phyloP scores from a whole-genome alignment of 2,113 vertebrate species.

The Electrona antarctica region DNA sequence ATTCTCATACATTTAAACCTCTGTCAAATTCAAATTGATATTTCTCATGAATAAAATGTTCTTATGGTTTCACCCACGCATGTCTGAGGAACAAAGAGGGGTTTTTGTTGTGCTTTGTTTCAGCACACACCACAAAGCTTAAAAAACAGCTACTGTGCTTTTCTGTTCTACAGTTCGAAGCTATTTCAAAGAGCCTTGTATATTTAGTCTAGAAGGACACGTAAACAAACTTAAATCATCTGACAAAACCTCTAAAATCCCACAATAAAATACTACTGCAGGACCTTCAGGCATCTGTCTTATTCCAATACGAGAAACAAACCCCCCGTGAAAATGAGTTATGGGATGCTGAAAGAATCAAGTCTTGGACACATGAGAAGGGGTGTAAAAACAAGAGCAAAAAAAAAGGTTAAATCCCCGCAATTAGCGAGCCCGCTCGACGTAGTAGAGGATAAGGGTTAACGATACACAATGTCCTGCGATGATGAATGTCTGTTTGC shows the following conservation, averaged over 20 bases:
- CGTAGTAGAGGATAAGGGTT: slow-evolving; percentile 58
- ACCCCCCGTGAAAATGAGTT: slow-evolving; percentile 40
- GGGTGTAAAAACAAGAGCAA: slow-evolving; percentile 59
- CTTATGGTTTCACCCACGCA: neutral
- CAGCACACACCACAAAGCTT: neutral
- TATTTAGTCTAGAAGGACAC: neutral
- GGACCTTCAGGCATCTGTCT: slow-evolving; percentile 15
- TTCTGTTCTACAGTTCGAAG: neutral
- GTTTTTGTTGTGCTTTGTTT: neutral
- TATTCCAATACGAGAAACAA: slow-evolving; percentile 1
- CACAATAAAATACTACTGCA: slow-evolving; percentile 26
- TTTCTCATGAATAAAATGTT: neutral
- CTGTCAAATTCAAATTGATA: neutral
- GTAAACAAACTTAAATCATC: neutral
- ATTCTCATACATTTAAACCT: neutral
- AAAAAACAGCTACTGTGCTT: neutral
- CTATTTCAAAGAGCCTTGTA: neutral
- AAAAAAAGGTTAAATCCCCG: slow-evolving; percentile 48
- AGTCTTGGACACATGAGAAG: slow-evolving; percentile 62
- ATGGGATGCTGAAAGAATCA: slow-evolving; percentile 67
- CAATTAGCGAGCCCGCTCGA: slow-evolving; percentile 42
- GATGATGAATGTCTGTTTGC: slow-evolving; percentile 79
- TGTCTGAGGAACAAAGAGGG: neutral
- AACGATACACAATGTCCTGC: slow-evolving; percentile 55
- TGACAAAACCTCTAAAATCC: too few relatives aligned